Conservation (phyloP, 2,888 invertebrate species). For the Neocrepidodera transversa region DNA sequence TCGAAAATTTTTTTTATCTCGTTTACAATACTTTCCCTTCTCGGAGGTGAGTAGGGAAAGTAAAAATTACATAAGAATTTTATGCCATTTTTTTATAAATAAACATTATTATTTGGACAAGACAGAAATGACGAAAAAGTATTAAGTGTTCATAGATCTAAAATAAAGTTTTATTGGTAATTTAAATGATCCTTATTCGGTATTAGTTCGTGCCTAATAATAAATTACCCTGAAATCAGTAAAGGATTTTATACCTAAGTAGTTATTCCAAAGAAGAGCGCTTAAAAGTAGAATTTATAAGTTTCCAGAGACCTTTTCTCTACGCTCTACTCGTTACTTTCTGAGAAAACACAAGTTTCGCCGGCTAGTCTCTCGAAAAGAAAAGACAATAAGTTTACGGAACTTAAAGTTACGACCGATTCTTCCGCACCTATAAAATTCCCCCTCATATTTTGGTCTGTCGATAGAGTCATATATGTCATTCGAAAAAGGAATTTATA, state of each 20-base stretch:
- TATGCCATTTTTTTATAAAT: no score
- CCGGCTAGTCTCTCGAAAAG: not conserved
- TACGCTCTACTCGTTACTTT: not conserved
- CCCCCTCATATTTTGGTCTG: constrained; percentile 5
- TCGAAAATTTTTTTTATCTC: no score
- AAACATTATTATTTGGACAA: no score
- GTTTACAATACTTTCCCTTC: no score
- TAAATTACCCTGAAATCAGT: no score
- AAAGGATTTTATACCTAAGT: not conserved
- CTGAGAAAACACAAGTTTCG: not conserved
- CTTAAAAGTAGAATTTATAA: not conserved
- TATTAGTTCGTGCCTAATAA: no score
- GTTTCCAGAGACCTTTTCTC: not conserved
- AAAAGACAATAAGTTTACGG: constrained; percentile 5
- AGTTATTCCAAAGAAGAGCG: not conserved
- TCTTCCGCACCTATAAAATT: constrained; percentile 7
- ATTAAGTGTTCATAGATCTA: no score
- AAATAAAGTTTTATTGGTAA: no score
- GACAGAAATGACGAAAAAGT: no score
- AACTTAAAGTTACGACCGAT: not conserved
- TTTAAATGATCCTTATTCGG: no score
- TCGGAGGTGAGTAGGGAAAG: no score
- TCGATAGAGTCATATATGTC: constrained; percentile 16
- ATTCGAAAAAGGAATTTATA: constrained; percentile 8
- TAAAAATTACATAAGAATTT: no score